Evolutionary conservation across 2,113 vertebrate species (phyloP).

Genomic region (Odontesthes bonariensis): DNA sequence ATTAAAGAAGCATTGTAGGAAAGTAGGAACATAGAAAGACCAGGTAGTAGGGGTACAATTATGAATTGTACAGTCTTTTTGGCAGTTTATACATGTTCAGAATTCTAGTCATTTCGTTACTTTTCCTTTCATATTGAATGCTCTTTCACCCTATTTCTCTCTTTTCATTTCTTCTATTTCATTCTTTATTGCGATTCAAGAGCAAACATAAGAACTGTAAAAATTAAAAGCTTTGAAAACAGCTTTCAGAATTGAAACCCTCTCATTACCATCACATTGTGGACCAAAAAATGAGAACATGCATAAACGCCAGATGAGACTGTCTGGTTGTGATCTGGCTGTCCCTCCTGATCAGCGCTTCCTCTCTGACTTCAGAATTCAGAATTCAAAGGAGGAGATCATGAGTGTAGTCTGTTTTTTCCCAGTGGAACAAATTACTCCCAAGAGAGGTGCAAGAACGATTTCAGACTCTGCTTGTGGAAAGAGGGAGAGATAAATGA

Average conservation of each 20-base stretch:
- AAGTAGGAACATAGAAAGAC: not conserved
- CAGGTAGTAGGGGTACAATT: not conserved
- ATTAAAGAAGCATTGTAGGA: not conserved
- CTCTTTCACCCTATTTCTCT: not conserved
- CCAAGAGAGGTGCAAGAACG: not conserved
- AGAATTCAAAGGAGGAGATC: conserved; percentile 5
- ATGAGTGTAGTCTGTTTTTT: not conserved
- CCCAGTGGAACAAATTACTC: not conserved
- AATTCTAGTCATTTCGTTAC: not conserved
- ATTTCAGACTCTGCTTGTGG: not conserved
- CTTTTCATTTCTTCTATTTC: not conserved
- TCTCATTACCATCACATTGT: not conserved
- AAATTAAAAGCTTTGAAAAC: not conserved
- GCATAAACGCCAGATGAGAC: not conserved
- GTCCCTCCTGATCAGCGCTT: not conserved
- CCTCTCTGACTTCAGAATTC: not conserved
- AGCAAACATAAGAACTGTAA: not conserved
- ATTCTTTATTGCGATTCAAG: not conserved
- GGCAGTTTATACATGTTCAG: not conserved
- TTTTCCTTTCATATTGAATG: not conserved
- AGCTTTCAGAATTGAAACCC: not conserved
- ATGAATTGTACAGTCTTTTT: not conserved
- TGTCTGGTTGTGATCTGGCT: not conserved
- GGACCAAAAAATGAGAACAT: not conserved
- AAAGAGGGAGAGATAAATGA: conserved; percentile 3